Evolutionary conservation across 1,140 invertebrate species (phyloP).

Genomic region (Hirudo medicinalis): DNA sequence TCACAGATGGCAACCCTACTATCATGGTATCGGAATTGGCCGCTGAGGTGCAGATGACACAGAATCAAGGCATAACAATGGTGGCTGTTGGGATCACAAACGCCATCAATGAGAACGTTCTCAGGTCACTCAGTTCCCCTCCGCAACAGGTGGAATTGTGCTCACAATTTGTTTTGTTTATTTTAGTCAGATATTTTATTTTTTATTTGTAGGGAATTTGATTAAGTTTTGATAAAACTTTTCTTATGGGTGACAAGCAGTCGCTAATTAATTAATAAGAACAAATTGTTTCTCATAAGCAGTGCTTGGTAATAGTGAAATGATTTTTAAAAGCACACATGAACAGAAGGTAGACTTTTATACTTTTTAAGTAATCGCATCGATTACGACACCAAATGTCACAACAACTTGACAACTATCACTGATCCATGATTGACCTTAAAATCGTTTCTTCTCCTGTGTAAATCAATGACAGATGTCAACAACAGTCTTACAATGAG

Average conservation of each 20-base stretch:
- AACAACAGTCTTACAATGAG: too few species aligned
- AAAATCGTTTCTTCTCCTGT: too few species aligned
- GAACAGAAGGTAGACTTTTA: not conserved
- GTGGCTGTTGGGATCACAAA: conserved; percentile 13
- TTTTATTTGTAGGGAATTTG: not conserved
- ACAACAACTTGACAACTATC: not conserved
- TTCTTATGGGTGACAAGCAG: too few species aligned
- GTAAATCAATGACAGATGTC: too few species aligned
- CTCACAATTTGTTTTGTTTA: not conserved
- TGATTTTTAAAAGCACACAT: too few species aligned
- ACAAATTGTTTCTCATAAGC: not conserved
- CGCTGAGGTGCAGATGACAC: not conserved
- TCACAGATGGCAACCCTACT: conserved; percentile 14
- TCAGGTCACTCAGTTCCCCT: not conserved
- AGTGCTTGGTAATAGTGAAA: too few species aligned
- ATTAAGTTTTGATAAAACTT: too few species aligned
- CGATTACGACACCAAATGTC: not conserved
- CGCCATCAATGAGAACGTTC: not conserved
- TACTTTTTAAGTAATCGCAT: not conserved
- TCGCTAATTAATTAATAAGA: not conserved
- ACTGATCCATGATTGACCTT: too few species aligned
- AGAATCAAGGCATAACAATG: conserved; percentile 4
- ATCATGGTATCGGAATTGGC: not conserved
- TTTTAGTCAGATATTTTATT: not conserved
- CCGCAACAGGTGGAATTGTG: not conserved